Evolutionary conservation across 2,113 vertebrate genomes (phyloP).

Genomic region (Hassar affinis): DNA sequence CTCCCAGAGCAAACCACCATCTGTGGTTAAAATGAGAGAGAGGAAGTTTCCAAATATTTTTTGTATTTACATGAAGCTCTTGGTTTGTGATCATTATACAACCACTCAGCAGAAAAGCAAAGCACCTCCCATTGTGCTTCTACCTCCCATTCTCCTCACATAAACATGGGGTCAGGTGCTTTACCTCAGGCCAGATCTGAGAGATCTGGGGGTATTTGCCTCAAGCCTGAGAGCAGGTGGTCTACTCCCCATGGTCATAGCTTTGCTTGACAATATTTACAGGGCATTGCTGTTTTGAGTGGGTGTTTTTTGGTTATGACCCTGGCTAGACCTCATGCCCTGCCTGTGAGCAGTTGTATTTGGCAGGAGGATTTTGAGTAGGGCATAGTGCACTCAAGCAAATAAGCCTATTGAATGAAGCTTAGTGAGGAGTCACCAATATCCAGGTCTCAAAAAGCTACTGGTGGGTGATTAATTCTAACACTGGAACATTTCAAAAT

Average conservation of each 20-base stretch:
- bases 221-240: conserved; percentile 9
- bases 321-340: not conserved
- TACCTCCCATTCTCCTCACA: conserved; percentile 6
- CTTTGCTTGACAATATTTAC: not conserved
- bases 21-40: not conserved
- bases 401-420: not conserved
- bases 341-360: not conserved
- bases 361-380: not conserved
- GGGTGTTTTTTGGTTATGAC: not conserved
- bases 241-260: conserved; percentile 2
- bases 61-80: conserved; percentile 1
- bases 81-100: conserved; percentile 14
- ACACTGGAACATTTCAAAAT: not conserved
- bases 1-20: not conserved
- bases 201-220: conserved; percentile 5
- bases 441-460: not conserved
- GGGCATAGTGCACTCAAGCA: not conserved
- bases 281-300: not conserved
- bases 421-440: not conserved
- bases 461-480: not conserved
- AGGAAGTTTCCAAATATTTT: not conserved
- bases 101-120: not conserved
- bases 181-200: conserved; percentile 8
- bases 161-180: conserved; percentile 12
- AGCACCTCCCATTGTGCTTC: conserved; percentile 13